These are phyloP conservation scores for Stenolophus ochropezus DNA, from an alignment of 2,888 invertebrate genomes.

Conservation along the genomic window DNA sequence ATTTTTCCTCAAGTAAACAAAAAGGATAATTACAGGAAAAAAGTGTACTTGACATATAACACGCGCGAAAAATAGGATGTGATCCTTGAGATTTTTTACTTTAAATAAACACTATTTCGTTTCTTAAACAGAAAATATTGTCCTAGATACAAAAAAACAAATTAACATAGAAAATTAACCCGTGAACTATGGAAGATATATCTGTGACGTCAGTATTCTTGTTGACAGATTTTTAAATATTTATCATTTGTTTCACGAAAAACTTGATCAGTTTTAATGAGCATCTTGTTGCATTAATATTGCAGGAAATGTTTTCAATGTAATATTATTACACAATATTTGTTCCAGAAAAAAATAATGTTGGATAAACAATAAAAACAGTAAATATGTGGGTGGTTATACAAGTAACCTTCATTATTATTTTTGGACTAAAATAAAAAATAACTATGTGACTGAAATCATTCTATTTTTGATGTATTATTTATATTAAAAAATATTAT, in stretches of 20 bases:
- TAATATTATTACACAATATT: too few species aligned
- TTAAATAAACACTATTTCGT: neutral
- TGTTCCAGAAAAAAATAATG: too few species aligned
- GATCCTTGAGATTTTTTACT: neutral
- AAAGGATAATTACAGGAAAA: neutral
- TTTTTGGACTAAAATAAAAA: too few species aligned
- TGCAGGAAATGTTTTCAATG: too few species aligned
- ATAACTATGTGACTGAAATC: too few species aligned
- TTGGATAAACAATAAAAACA: too few species aligned
- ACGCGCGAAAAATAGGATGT: neutral
- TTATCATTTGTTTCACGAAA: neutral
- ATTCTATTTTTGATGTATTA: too few species aligned
- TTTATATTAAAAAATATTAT: too few species aligned
- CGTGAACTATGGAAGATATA: neutral
- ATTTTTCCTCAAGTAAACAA: neutral
- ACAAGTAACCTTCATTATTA: too few species aligned
- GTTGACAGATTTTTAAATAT: neutral
- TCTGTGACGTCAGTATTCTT: neutral
- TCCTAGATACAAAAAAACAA: neutral
- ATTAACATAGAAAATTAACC: neutral
- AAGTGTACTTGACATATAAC: neutral
- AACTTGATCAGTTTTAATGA: neutral
- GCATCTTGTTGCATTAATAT: too few species aligned
- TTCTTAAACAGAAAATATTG: neutral
- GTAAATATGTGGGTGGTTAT: too few species aligned